A percentile compares a stretch with the other conserved stretches of the same genome.
These are phyloP conservation scores for Ardeotis arabs DNA, from an alignment of 2,113 vertebrate species.

Conservation along the genomic window DNA sequence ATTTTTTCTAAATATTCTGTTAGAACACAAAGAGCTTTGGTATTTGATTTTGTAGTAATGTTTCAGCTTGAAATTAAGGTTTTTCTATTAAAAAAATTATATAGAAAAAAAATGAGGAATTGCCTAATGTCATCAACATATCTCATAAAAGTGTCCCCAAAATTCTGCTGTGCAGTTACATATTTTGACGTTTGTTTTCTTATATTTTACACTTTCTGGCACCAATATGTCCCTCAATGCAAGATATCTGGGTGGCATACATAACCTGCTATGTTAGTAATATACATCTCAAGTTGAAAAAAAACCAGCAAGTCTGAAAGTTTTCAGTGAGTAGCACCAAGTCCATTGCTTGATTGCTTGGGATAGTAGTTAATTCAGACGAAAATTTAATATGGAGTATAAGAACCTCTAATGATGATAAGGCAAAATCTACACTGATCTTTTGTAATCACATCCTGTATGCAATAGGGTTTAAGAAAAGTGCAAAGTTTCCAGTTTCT, in stretches of 20 bases:
- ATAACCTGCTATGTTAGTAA: neutral
- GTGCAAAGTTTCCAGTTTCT: neutral
- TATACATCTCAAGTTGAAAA: neutral
- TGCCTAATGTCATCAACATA: neutral
- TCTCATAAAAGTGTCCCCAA: neutral
- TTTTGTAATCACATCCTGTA: neutral
- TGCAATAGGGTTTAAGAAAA: neutral
- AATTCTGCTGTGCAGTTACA: neutral
- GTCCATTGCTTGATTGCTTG: neutral
- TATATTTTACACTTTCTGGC: neutral
- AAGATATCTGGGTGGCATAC: neutral
- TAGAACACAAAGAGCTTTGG: neutral
- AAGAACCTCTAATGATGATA: neutral
- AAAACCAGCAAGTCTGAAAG: neutral
- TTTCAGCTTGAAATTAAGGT: neutral
- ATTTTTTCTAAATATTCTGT: neutral
- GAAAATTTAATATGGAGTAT: neutral
- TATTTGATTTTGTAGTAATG: neutral
- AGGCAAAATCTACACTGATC: neutral
- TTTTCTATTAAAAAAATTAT: neutral
- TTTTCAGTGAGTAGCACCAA: neutral
- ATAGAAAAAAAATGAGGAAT: fast-evolving
- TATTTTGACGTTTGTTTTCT: neutral
- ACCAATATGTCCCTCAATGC: neutral
- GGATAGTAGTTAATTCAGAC: neutral